Evolutionary conservation across 2,888 invertebrate genomes (phyloP).

Genomic region (Mimachlamys varia): DNA sequence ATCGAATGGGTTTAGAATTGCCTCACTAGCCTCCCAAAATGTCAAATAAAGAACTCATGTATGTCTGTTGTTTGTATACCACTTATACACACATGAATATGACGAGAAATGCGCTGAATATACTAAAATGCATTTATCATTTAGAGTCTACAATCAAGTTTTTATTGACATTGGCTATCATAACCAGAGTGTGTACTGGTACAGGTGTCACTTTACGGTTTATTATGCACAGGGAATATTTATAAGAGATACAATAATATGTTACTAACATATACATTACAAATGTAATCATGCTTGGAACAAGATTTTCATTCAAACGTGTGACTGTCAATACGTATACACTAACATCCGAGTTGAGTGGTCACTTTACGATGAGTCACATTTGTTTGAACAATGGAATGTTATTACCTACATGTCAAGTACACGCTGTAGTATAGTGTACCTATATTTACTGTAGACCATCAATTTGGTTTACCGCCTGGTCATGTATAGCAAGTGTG

Average conservation of each 20-base stretch:
- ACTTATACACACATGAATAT: not conserved
- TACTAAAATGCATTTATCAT: not conserved
- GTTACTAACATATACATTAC: not conserved
- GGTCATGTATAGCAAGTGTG: no score
- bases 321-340: not conserved
- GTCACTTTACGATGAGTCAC: not conserved
- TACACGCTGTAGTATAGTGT: not conserved
- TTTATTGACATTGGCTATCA: not conserved
- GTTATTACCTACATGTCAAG: not conserved
- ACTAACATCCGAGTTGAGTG: not conserved
- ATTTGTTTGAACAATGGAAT: not conserved
- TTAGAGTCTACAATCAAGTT: not conserved
- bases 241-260: no score
- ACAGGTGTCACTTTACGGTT: no score
- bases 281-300: not conserved
- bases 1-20: not conserved
- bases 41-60: not conserved
- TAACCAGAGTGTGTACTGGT: no score
- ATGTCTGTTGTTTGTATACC: not conserved
- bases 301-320: not conserved
- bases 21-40: not conserved
- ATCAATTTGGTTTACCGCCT: not conserved
- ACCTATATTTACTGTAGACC: not conserved
- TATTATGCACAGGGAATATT: no score
- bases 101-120: not conserved